Evolutionary conservation across 2,797 vertebrate genomes (phyloP), one percentile per base, ranked within the genome.

Genomic region (Myotis findleyi): DNA sequence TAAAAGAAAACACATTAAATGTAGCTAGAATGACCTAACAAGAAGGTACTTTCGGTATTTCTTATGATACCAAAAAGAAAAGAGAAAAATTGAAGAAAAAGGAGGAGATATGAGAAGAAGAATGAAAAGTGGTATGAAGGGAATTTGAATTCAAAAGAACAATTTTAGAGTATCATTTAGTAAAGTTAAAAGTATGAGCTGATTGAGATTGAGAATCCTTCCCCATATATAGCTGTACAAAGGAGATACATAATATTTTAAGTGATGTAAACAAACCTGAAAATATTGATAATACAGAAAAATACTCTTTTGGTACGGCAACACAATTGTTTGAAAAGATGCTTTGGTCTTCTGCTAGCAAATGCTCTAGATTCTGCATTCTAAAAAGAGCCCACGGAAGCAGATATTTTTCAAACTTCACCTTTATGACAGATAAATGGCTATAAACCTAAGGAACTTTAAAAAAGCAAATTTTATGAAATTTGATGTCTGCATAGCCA

Each of bases 101-200:
- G 36, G 23, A 77, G 27, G n/a, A 77, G 9, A 59, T 66, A 33
- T 23, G 59, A 77, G 49, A 62, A 62, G 38, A 36, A 33, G 64
- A 90, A 27, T 62, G 27, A 76, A 62, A 71, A 62, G 21, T 92
- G 49, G 10, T 41, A 6, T 75, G 59, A 33, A 36, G 7, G 33
- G 38, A 82, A 9, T 71, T 79, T 84, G 36, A 89, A 66, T 72
- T 88, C 23, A 79, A 66, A 85, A 73, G 47, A 92, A 80, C 25
- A 73, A 18, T 72, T 82, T 69, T 91, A 44, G 47, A 71, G 47
- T 79, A 49, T 79, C 2, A 0, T 68, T 55, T 73, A 72, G 53
- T 88, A 66, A 62, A 77, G 18, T 89, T 80, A 80, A 12, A 80
- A 79, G 62, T 57, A 79, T 66, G 55, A 89, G 25, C 85, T 95